Percentiles rank a stretch among this genome's conserved stretches.
These are phyloP conservation scores for Lepisosteus oculatus DNA, from an alignment of 2,113 vertebrate species.

Conservation along the genomic window DNA sequence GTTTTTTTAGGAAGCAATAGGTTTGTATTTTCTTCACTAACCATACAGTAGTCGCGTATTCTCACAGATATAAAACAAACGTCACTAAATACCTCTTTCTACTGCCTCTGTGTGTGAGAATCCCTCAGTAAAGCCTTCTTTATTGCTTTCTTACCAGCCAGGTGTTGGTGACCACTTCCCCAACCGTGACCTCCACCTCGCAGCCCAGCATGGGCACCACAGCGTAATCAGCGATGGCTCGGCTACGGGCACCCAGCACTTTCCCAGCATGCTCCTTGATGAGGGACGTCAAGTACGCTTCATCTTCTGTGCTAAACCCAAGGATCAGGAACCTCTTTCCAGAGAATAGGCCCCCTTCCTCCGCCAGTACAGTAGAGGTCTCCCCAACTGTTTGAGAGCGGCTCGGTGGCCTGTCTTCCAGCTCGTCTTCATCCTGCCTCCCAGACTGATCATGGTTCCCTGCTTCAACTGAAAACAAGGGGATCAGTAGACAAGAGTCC, in stretches of 20 bases:
- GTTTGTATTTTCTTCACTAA: no score
- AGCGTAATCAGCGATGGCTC: conserved; percentile 82
- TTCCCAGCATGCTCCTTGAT: conserved; percentile 80
- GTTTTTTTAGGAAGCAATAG: background rate
- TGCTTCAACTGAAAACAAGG: background rate
- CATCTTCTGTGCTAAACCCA: conserved; percentile 78
- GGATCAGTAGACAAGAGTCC: no score
- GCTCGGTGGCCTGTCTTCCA: conserved; percentile 6
- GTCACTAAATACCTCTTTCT: no score
- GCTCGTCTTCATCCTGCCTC: background rate
- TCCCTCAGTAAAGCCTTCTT: no score
- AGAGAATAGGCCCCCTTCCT: conserved; percentile 74
- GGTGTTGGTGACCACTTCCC: conserved; percentile 90
- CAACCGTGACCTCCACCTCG: conserved; percentile 79
- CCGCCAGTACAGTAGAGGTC: conserved; percentile 53
- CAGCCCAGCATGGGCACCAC: conserved; percentile 89
- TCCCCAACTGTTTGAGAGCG: conserved; percentile 34
- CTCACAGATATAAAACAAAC: background rate
- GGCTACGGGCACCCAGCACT: conserved; percentile 61
- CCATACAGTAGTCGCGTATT: no score
- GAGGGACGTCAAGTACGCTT: conserved; percentile 66
- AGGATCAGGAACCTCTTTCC: conserved; percentile 78
- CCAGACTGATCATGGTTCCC: background rate
- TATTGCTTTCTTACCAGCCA: conserved; percentile 85
- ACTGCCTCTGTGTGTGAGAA: no score